Conservation (phyloP, 2,113 vertebrate genomes). For the Pelusios castaneus region DNA sequence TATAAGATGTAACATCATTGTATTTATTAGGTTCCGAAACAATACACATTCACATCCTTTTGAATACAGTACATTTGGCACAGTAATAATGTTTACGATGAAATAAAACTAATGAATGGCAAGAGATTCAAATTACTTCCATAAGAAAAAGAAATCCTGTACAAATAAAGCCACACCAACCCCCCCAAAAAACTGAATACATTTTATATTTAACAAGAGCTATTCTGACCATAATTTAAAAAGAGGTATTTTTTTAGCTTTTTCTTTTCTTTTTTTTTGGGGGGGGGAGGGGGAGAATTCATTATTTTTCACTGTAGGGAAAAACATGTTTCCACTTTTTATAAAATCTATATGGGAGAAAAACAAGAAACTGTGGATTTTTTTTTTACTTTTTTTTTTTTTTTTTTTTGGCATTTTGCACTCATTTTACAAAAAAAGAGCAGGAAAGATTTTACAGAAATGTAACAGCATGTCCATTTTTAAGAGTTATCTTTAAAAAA, state of each 20-base stretch:
- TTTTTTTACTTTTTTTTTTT: conserved; percentile 62
- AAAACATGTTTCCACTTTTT: conserved; percentile 68
- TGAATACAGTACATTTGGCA: conserved; percentile 99
- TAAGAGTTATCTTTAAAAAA: conserved; percentile 63
- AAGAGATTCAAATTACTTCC: conserved; percentile 88
- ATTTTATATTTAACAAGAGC: conserved; percentile 83
- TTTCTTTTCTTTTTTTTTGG: too few relatives aligned
- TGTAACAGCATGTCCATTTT: conserved; percentile 69
- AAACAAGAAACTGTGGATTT: conserved; percentile 63
- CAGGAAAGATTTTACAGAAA: conserved; percentile 74
- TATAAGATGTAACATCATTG: conserved; percentile 84
- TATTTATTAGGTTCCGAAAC: conserved; percentile 97
- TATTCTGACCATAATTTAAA: conserved; percentile 87
- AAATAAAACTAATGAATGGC: conserved; percentile 91
- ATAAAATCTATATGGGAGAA: conserved; percentile 62
- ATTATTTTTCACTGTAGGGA: conserved; percentile 70
- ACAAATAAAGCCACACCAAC: conserved; percentile 91
- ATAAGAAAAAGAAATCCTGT: conserved; percentile 84
- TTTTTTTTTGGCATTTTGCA: conserved; percentile 70
- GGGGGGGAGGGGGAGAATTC: conserved; percentile 71
- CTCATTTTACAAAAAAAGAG: conserved; percentile 68
- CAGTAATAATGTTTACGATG: conserved; percentile 91
- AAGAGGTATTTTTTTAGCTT: conserved; percentile 83
- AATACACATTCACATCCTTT: conserved; percentile 97
- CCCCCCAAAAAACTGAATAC: conserved; percentile 73